Percentiles rank a stretch among this genome's conserved stretches.
These are phyloP conservation scores for Oscheius sp. DNA, from an alignment of 2,888 invertebrate genomes.

Conservation along the genomic window DNA sequence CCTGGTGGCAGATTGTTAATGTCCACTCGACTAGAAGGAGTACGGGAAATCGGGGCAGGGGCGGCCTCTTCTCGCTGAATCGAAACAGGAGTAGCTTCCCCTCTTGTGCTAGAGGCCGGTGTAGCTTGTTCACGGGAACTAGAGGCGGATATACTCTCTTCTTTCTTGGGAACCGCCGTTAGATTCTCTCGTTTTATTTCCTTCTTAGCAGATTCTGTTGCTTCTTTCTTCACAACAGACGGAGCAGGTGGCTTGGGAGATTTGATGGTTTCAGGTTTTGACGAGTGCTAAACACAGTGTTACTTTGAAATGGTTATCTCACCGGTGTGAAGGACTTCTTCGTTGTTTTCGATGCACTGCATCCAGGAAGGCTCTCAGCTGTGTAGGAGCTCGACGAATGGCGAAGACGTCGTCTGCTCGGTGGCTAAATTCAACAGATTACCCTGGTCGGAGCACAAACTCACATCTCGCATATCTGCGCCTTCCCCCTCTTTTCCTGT, in stretches of 20 bases:
- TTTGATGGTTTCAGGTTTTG: background rate
- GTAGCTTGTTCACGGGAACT: too few species aligned
- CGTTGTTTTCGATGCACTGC: background rate
- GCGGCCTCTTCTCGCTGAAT: too few species aligned
- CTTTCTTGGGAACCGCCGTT: background rate
- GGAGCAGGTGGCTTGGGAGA: background rate
- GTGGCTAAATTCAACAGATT: background rate
- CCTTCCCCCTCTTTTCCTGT: constrained; percentile 24
- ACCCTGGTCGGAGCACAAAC: background rate
- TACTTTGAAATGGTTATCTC: background rate
- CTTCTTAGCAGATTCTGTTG: background rate
- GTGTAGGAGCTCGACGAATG: background rate
- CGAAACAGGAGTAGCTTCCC: too few species aligned
- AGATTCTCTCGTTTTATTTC: too few species aligned
- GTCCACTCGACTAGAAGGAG: background rate
- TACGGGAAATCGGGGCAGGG: background rate
- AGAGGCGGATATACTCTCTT: background rate
- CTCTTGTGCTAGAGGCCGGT: too few species aligned
- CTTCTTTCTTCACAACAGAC: background rate
- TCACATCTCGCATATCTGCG: constrained; percentile 2
- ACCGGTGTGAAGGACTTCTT: background rate
- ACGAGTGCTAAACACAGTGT: background rate
- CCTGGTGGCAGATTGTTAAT: background rate
- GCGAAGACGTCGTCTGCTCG: constrained; percentile 1
- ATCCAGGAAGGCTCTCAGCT: background rate